Conservation (phyloP, 2,888 invertebrate species). For the Lysandra bellargus region DNA sequence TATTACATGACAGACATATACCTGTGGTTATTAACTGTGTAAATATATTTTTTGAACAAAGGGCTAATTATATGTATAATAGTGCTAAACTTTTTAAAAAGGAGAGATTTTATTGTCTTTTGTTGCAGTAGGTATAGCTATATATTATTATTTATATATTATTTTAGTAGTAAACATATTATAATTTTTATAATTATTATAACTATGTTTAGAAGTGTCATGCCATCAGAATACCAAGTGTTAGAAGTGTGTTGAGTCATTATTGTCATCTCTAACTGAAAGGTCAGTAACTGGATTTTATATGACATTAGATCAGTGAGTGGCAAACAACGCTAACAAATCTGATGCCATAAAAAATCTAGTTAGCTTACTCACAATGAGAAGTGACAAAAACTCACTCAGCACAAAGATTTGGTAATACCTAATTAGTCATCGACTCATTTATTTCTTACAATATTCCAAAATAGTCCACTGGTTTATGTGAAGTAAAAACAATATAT, state of each 20-base stretch:
- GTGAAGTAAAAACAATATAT: neutral
- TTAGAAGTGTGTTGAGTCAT: too few species aligned
- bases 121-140: neutral
- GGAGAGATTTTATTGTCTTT: slow-evolving; percentile 12
- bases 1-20: neutral
- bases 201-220: neutral
- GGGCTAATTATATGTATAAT: neutral
- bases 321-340: neutral
- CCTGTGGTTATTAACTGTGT: too few species aligned
- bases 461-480: slow-evolving; percentile 1
- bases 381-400: neutral
- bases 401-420: neutral
- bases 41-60: too few species aligned
- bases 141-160: too few species aligned
- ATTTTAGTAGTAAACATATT: too few species aligned
- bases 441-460: neutral
- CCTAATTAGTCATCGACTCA: neutral
- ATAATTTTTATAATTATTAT: too few species aligned
- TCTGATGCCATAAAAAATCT: too few species aligned
- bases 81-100: neutral
- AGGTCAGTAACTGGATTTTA: too few species aligned
- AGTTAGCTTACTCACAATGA: neutral
- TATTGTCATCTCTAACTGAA: too few species aligned
- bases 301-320: too few species aligned
- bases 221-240: neutral